Base-by-base conservation (phyloP, 1,140 invertebrate genomes). In the Phenacoccus solenopsis region DNA sequence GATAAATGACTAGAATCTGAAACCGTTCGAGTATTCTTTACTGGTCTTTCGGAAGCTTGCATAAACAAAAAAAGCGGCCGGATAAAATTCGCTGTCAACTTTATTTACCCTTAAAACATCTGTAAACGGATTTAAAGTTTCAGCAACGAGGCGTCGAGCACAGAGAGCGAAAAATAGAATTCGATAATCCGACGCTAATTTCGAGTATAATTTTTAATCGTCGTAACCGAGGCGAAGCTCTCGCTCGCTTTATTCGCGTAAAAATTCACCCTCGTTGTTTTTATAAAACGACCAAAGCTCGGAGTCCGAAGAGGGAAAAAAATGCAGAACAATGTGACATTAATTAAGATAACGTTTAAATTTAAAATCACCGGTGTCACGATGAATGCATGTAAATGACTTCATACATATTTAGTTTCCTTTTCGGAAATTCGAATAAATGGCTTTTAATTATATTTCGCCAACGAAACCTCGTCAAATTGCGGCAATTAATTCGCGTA, bases 361-460 rank as follows among this genome's bases (percentile, higher is more conserved):
- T 49, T 49, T 49, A 49, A n/a, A 49, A 49, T 49, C 38, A 49
- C 38, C 38, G 38, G 5, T 49, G 38, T 49, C 56, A 24, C 59
- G 12, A 20, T 64, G 59, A 64, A 27, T 27, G 25, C 59, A 64
- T 64, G 59, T 27, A 64, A 64, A 64, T 64, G 59, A 64, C 21
- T 64, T 64, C 59, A 64, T 64, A 27, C 59, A 64, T 64, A 64
- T 64, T 64, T 64, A 64, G 59, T 24, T 27, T 24, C 22, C 59
- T 64, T 64, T 64, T 64, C 25, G 10, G 59, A 64, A 24, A 64
- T 64, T 64, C 59, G 59, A 64, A 27, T 25, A 64, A 64, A 64
- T 64, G 59, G 22, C 21, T 64, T 64, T 64, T 64, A 64, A 64
- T 64, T 64, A 64, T 64, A 64, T 64, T 64, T 64, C 3, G 22